Evolutionary conservation across 2,113 vertebrate genomes (phyloP), one percentile per base, ranked within the genome.

Genomic region (Chroicocephalus ridibundus): DNA sequence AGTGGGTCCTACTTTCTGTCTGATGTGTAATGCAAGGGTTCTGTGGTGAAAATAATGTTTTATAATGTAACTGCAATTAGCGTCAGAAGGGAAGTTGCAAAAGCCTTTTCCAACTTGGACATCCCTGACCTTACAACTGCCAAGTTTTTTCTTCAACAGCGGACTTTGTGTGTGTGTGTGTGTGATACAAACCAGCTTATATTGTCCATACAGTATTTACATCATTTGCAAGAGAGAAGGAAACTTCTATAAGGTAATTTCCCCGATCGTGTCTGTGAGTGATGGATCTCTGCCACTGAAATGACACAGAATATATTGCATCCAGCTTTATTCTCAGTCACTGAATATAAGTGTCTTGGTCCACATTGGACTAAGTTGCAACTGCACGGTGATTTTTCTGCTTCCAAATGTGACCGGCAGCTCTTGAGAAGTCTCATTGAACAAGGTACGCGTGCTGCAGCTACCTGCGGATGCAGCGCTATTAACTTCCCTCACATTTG

Each of bases 391-490:
- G 34, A 81, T 47, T 78, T 61, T 78, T 78, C 40, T 84, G 55
- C 27, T 88, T 78, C 34, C 57, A 65, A 31, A 82, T 31, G 42
- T 1, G 9, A 66, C 11, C 1, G 1, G n/a, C 15, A 82, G 29
- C 68, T 92, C 82, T 88, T 71, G 36, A 49, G 57, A 71, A 57
- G 60, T 24, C 77, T 68, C n/a, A 18, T 36, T 1, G 6, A 44
- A 44, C 27, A 46, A 9, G 0, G 0, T 5, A 36, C 13, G 5
- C 15, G 16, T 14, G 16, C 18, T 51, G 44, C 40, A 57, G 25
- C 47, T 60, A 32, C 32, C 47, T 57, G 25, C 2, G 3, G 20
- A 15, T 17, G 47, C 44, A 58, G n/a, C 1, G 0, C 34, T 70
- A 4, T 16, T 66, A 58, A 46, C 4, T 60, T 72, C 15, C 40